Evolutionary conservation across 2,888 invertebrate species (phyloP), one percentile per base, ranked within the genome.

Genomic region (Proisotoma minuta): DNA sequence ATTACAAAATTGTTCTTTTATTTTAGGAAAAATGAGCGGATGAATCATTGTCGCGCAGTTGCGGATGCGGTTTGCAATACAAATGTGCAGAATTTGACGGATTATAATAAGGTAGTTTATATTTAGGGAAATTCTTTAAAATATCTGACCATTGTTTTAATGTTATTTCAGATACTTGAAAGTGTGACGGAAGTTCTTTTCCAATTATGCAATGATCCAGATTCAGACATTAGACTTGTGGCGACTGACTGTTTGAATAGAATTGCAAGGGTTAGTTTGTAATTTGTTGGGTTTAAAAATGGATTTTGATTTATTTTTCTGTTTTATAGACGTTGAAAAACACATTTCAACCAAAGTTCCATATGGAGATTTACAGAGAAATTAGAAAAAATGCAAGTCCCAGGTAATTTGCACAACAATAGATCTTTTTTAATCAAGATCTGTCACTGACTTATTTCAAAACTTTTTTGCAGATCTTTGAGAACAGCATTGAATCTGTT

Each of bases 161-260:
- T 24, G 28, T 28, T 34, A 48, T 54, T 63, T 4, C 83, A 84
- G 71, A 82, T 87, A 70, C 80, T 89, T 50, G 85, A 86, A 67
- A 82, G 84, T 73, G 84, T 87, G 1, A 84, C 89, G 62, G 87
- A 87, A 78, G 83, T 85, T 29, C 80, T 90, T 65, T 78, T 91
- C 54, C 80, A 83, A 47, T 80, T 87, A 59, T 87, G 88, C 76
- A 87, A 90, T 78, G 90, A 91, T 77, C 77, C 82, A 1, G 89
- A 91, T 76, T 84, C 88, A 2, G 87, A 89, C 77, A 84, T 89
- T 27, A 81, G 90, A 62, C 87, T 89, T 82, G 85, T 86, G 56
- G 89, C 89, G 48, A 89, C 90, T 76, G 91, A 91, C 79, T 87
- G 87, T 75, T 79, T 91, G 1, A 89, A 90, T 76, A 83, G 84